phyloP scores from a whole-genome alignment of 53 echinoderm and acorn worm species.

The Antedon mediterranea region DNA sequence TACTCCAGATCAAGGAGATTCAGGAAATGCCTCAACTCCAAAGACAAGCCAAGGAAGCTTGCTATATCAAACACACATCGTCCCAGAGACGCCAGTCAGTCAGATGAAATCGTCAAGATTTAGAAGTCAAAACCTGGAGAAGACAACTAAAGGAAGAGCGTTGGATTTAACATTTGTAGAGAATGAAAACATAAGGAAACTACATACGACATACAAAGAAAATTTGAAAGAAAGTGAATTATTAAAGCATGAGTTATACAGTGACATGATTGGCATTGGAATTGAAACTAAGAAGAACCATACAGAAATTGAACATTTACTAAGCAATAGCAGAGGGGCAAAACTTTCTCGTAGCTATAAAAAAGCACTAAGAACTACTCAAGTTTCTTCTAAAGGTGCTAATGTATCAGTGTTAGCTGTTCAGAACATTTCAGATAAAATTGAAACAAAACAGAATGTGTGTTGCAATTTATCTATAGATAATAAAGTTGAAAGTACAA shows the following conservation, averaged over 20 bases:
- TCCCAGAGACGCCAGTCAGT: not conserved
- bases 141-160: too few relatives aligned
- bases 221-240: too few relatives aligned
- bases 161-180: too few relatives aligned
- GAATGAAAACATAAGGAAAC: too few relatives aligned
- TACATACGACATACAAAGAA: too few relatives aligned
- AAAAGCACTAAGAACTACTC: not conserved
- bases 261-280: not conserved
- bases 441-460: not conserved
- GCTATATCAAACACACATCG: not conserved
- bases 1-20: not conserved
- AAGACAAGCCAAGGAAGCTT: not conserved
- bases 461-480: not conserved
- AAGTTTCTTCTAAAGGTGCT: not conserved
- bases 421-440: not conserved
- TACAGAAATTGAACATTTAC: not conserved
- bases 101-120: not conserved
- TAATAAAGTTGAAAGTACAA: not conserved
- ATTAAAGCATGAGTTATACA: too few relatives aligned
- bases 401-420: not conserved
- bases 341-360: not conserved
- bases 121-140: not conserved
- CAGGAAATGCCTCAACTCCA: not conserved
- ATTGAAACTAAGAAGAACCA: not conserved
- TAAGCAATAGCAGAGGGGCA: not conserved